Evolutionary conservation across 2,797 vertebrate genomes (phyloP).

Genomic region (Neosilurus mollespiculum): DNA sequence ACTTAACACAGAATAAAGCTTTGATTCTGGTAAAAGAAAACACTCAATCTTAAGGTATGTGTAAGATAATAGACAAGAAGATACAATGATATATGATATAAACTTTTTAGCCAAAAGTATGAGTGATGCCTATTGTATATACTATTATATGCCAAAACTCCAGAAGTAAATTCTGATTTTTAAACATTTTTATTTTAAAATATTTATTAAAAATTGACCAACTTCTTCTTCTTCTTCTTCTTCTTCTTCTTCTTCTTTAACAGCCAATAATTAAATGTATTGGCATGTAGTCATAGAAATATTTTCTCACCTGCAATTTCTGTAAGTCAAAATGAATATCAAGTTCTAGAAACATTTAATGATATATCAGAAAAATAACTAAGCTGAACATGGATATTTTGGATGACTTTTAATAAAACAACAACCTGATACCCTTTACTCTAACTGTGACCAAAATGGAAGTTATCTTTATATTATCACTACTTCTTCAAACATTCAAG

Average conservation of each 20-base stretch:
- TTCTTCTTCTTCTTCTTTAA: neutral
- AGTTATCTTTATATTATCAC: too few species aligned
- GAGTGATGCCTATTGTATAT: neutral
- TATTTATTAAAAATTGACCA: neutral
- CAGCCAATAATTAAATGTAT: neutral
- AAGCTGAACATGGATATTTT: neutral
- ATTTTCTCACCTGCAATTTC: neutral
- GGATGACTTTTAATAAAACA: neutral
- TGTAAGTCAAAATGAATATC: neutral
- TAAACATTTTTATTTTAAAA: neutral
- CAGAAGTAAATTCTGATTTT: neutral
- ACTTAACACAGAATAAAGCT: neutral
- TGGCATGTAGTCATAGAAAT: neutral
- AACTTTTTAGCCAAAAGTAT: neutral
- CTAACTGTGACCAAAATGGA: too few species aligned
- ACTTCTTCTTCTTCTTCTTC: neutral
- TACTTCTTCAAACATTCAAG: too few species aligned
- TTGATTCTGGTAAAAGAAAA: slow-evolving; percentile 15
- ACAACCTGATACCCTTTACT: too few species aligned
- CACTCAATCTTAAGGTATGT: neutral
- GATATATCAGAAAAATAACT: neutral
- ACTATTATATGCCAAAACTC: neutral
- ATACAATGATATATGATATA: neutral
- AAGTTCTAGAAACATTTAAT: neutral
- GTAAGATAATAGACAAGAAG: neutral